Base-by-base conservation (phyloP, 23 tunicate genomes). In the Styela clava region DNA sequence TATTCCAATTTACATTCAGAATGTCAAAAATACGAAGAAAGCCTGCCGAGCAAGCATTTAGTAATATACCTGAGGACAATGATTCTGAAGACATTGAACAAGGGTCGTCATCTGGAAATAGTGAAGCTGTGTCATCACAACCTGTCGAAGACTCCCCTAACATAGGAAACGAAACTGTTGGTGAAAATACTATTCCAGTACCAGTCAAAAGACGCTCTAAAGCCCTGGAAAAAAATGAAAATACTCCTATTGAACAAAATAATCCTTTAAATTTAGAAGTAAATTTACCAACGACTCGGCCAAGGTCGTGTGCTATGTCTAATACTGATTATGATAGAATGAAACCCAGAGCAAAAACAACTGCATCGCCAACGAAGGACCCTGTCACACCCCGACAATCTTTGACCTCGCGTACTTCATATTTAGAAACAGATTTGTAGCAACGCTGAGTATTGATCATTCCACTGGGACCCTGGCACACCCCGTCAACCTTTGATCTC, bases 371-470 rank as follows among this genome's bases (percentile, higher is more conserved):
- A 0, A 16, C 19, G 19, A 33, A 72, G 51, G 31, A 44, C 18
- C 24, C 81, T 0, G 2, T 36, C 9, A 24, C 81, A 7, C 30
- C 65, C 22, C 24, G 62, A 23, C 51, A 65, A 28, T 7, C 26
- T 35, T 34, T 31, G 1, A 29, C 52, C 0, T 44, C 81, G 21
- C 31, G 37, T 7, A 76, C 35, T 33, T 29, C 28, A 0, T 76
- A 76, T 27, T 76, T 76, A 29, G 81, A 76, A 52, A 76, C 81
- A 44, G 81, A 76, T 44, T 52, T 76, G 30, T 76, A 76, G 52
- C 79, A 30, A 21, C 33, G 79, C 16, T n/a, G n/a, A n/a, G n/a
- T n/a, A n/a, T n/a, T n/a, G n/a, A n/a, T n/a, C n/a, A n/a, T n/a
- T n/a, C n/a, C n/a, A n/a, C n/a, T n/a, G n/a, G n/a, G n/a, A n/a